phyloP scores from a whole-genome alignment of 2,113 vertebrate species.

The Channa argus region DNA sequence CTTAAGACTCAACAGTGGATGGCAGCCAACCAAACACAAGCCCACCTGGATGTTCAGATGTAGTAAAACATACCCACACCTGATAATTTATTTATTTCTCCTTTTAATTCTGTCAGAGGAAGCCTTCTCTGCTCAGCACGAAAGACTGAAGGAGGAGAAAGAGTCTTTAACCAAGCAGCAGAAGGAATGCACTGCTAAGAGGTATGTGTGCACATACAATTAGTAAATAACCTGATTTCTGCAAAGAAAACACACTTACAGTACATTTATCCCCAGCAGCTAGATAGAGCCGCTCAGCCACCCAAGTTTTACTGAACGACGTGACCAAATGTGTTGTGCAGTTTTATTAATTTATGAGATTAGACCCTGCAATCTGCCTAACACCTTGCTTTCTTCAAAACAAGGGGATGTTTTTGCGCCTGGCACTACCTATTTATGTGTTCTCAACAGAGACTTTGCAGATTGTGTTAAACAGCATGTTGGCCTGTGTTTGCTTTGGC shows the following conservation, averaged over 20 bases:
- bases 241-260: constrained; percentile 19
- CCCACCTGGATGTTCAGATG: constrained; percentile 70
- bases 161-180: constrained; percentile 88
- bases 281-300: constrained; percentile 26
- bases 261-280: constrained; percentile 29
- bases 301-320: neutral
- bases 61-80: constrained; percentile 31
- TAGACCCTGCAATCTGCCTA: constrained; percentile 21
- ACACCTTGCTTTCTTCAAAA: constrained; percentile 42
- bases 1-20: constrained; percentile 42
- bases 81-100: constrained; percentile 65
- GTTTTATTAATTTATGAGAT: constrained; percentile 21
- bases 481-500: constrained; percentile 67
- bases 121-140: constrained; percentile 85
- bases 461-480: constrained; percentile 38
- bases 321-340: constrained; percentile 15
- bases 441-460: constrained; percentile 46
- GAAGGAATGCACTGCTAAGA: constrained; percentile 96
- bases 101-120: constrained; percentile 85
- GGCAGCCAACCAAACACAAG: constrained; percentile 49
- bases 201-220: constrained; percentile 83
- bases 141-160: constrained; percentile 88
- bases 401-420: constrained; percentile 43
- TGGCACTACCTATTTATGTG: constrained; percentile 29
- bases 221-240: constrained; percentile 50